Evolutionary conservation across 2,113 vertebrate species (phyloP).

Genomic region (Spilogale gracilis): DNA sequence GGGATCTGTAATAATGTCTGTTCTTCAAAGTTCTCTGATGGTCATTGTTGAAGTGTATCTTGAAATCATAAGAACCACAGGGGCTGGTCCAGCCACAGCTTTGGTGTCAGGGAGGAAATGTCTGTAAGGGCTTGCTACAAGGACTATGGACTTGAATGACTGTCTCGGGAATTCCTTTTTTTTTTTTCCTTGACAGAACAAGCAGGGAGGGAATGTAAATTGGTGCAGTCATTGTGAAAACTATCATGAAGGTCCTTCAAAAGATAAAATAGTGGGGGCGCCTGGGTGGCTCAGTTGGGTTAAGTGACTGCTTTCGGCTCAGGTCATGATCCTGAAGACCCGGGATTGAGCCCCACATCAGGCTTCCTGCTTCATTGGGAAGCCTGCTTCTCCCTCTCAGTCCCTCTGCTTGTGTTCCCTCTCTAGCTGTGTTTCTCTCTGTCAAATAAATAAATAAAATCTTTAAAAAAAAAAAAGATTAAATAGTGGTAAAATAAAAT

Average conservation of each 20-base stretch:
- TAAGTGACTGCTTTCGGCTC: no score
- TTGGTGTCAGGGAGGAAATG: neutral
- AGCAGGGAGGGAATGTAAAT: neutral
- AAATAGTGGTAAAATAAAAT: neutral
- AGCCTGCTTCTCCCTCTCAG: no score
- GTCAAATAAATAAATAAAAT: no score
- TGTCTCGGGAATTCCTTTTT: neutral
- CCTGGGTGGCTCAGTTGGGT: no score
- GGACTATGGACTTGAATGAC: neutral
- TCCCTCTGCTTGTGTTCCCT: no score
- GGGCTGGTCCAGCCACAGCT: neutral
- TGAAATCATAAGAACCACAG: neutral
- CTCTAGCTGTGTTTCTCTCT: no score
- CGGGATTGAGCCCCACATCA: no score
- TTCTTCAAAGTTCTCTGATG: neutral
- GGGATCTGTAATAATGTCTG: neutral
- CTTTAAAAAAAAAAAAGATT: neutral
- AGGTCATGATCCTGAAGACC: no score
- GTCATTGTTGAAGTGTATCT: neutral
- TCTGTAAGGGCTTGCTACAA: neutral
- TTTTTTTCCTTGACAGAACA: no score
- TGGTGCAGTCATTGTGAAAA: neutral
- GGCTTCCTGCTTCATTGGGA: no score
- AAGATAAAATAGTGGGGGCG: neutral
- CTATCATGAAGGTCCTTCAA: neutral